Evolutionary conservation across 2,113 vertebrate genomes (phyloP).

Genomic region (Osmerus eperlanus): DNA sequence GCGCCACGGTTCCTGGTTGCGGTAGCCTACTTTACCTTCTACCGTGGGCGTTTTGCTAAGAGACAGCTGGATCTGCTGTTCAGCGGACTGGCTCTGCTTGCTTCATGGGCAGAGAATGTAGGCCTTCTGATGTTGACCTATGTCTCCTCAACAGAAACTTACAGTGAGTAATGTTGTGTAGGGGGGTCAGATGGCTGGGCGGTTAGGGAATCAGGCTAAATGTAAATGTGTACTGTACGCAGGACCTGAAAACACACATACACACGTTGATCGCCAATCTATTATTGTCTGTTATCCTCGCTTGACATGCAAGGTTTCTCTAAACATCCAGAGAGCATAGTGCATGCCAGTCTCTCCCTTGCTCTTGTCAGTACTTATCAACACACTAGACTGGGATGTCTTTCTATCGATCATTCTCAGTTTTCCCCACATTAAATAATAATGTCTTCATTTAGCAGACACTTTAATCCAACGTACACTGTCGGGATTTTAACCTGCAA

Average conservation of each 20-base stretch:
- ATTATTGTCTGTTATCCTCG: background rate
- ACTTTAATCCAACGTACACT: too few relatives aligned
- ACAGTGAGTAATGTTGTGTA: slow-evolving; percentile 72
- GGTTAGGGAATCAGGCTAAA: too few relatives aligned
- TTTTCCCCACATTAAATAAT: too few relatives aligned
- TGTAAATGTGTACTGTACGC: background rate
- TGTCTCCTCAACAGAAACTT: slow-evolving; percentile 85
- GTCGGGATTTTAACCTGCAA: too few relatives aligned
- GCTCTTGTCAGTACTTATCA: too few relatives aligned
- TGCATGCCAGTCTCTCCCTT: too few relatives aligned
- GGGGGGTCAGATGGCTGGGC: too few relatives aligned
- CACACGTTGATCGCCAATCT: background rate
- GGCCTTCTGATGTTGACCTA: slow-evolving; percentile 90
- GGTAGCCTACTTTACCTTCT: slow-evolving; percentile 83
- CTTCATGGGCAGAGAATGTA: slow-evolving; percentile 78
- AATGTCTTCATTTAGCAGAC: too few relatives aligned
- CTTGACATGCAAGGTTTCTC: background rate
- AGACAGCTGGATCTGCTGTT: slow-evolving; percentile 69
- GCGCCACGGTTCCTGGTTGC: slow-evolving; percentile 85
- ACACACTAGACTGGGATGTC: too few relatives aligned
- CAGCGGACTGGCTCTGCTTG: slow-evolving; percentile 71
- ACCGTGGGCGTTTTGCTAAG: slow-evolving; percentile 67
- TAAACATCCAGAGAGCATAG: too few relatives aligned
- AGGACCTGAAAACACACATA: background rate
- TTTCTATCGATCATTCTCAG: too few relatives aligned